phyloP scores from a whole-genome alignment of 2,797 vertebrate species.

The Poecile montanus region DNA sequence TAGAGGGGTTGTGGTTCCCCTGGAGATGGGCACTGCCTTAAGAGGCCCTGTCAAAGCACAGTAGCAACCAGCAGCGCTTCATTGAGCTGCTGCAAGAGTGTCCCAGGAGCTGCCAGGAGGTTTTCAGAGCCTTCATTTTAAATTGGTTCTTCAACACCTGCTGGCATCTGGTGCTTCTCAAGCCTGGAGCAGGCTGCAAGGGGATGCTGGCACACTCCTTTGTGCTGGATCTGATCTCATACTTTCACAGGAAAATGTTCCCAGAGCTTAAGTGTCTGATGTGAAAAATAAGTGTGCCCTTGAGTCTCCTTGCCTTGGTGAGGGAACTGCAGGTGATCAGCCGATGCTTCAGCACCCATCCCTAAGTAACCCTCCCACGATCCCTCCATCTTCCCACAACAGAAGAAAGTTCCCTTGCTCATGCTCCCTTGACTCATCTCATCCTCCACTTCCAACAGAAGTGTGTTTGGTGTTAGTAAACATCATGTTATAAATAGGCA shows the following conservation, averaged over 20 bases:
- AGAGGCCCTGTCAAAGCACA: not conserved
- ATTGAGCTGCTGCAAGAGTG: not conserved
- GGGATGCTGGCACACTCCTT: not conserved
- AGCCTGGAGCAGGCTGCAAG: not conserved
- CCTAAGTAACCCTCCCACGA: not conserved
- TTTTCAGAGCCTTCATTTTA: not conserved
- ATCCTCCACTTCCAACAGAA: not conserved
- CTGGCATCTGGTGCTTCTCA: not conserved
- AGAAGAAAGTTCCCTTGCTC: not conserved
- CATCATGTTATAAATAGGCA: constrained; percentile 46
- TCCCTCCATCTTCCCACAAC: not conserved
- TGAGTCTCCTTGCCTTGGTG: not conserved
- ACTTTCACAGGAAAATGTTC: not conserved
- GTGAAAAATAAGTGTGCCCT: not conserved
- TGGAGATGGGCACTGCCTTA: not conserved
- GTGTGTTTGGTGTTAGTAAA: constrained; percentile 38
- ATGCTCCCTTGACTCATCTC: constrained; percentile 3
- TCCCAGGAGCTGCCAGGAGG: not conserved
- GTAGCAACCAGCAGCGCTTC: not conserved
- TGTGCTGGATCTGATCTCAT: not conserved
- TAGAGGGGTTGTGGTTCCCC: not conserved
- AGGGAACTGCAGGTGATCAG: not conserved
- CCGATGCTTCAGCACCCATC: not conserved
- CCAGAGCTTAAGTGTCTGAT: not conserved
- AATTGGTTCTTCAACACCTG: not conserved